Evolutionary conservation across 2,797 vertebrate genomes (phyloP).

Genomic region (Carcharodon carcharias): DNA sequence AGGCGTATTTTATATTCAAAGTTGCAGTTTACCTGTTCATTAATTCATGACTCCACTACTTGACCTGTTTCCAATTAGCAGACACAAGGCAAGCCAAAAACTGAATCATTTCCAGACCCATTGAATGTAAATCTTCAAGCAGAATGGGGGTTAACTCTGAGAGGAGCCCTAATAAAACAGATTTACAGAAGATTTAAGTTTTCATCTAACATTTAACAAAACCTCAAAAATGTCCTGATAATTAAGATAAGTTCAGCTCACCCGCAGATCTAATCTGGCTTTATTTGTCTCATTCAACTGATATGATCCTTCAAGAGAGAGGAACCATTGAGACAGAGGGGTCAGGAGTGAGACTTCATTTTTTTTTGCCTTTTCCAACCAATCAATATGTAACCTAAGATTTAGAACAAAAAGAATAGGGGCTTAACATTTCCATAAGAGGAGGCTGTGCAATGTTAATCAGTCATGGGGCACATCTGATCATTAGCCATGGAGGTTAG

Average conservation of each 20-base stretch:
- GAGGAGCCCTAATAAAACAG: neutral
- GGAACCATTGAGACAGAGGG: neutral
- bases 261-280: constrained; percentile 13
- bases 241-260: constrained; percentile 18
- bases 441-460: neutral
- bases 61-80: constrained; percentile 24
- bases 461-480: neutral
- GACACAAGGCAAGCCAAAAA: constrained; percentile 1
- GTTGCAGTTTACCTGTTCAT: constrained; percentile 18
- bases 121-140: constrained; percentile 11
- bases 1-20: neutral
- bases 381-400: neutral
- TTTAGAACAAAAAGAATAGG: neutral
- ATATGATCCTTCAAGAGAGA: neutral
- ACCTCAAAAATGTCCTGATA: constrained; percentile 18
- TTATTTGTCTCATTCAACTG: neutral
- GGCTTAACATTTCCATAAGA: neutral
- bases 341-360: neutral
- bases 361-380: neutral
- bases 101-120: constrained; percentile 9
- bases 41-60: neutral
- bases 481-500: neutral
- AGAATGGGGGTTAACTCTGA: neutral
- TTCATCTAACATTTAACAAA: constrained; percentile 29
- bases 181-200: constrained; percentile 31